Evolutionary conservation across 1,140 invertebrate genomes (phyloP).

Genomic region (Rhynchophorus ferrugineus): DNA sequence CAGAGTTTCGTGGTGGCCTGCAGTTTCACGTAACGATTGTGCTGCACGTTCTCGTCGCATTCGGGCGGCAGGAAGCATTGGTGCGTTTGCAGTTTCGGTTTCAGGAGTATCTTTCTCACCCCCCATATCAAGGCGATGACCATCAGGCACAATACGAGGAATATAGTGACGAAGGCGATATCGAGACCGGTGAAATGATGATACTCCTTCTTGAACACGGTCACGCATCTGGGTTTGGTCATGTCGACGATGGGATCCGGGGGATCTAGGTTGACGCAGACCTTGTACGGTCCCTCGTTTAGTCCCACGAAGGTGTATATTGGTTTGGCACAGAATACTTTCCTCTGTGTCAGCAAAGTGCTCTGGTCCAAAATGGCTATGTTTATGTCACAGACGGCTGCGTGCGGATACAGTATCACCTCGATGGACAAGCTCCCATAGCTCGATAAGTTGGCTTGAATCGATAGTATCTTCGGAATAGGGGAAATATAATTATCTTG

Average conservation of each 20-base stretch:
- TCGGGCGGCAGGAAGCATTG: conserved; percentile 49
- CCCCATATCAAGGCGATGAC: conserved; percentile 48
- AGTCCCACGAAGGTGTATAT: conserved; percentile 36
- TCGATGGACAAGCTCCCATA: conserved; percentile 33
- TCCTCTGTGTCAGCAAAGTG: conserved; percentile 34
- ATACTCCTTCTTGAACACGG: conserved; percentile 45
- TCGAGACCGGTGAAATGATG: conserved; percentile 45
- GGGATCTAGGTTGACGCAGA: conserved; percentile 37
- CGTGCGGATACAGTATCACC: conserved; percentile 30
- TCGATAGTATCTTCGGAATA: conserved; percentile 30
- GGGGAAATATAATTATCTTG: conserved; percentile 20
- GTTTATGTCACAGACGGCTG: conserved; percentile 36
- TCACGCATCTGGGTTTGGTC: conserved; percentile 44
- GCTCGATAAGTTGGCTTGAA: conserved; percentile 34
- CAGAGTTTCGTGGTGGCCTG: conserved; percentile 51
- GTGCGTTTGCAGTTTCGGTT: conserved; percentile 44
- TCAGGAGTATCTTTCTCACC: conserved; percentile 47
- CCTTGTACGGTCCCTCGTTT: conserved; percentile 37
- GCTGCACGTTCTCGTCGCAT: conserved; percentile 43
- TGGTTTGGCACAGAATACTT: conserved; percentile 36
- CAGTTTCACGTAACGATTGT: conserved; percentile 52
- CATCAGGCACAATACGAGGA: conserved; percentile 46
- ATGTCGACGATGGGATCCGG: conserved; percentile 22
- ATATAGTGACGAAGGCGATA: conserved; percentile 46
- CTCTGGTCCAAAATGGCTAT: conserved; percentile 38